Percentiles rank a stretch among this genome's conserved stretches.
Conservation (phyloP, 1,140 invertebrate species). For the Danaus melanippus region DNA sequence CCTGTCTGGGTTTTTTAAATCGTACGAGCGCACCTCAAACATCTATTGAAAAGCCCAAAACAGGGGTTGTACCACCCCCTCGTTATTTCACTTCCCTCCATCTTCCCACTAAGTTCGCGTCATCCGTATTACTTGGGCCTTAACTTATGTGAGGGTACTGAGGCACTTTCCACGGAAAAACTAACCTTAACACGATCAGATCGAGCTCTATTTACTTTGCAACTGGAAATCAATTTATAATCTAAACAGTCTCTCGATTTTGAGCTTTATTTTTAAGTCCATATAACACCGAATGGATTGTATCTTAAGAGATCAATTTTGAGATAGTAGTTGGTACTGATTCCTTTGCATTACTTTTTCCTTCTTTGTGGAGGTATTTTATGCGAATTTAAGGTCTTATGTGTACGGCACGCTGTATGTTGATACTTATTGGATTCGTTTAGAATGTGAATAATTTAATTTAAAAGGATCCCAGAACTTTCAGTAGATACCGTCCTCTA, state of each 20-base stretch:
- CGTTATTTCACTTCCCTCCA: slow-evolving; percentile 57
- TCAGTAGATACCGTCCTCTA: neutral
- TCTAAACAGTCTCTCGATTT: slow-evolving; percentile 24
- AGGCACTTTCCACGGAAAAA: slow-evolving; percentile 21
- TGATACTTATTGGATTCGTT: slow-evolving; percentile 27
- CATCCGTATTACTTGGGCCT: slow-evolving; percentile 69
- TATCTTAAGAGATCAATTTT: slow-evolving; percentile 53
- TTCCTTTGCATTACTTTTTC: slow-evolving; percentile 71
- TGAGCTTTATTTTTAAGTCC: slow-evolving; percentile 18
- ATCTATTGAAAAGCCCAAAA: slow-evolving; percentile 70
- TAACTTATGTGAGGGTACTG: slow-evolving; percentile 63
- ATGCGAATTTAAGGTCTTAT: slow-evolving; percentile 66
- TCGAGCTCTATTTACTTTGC: slow-evolving; percentile 27
- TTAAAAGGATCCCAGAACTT: slow-evolving; percentile 7
- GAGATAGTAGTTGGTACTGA: slow-evolving; percentile 68
- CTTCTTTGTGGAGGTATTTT: slow-evolving; percentile 68
- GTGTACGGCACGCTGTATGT: slow-evolving; percentile 42
- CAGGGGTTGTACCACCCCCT: slow-evolving; percentile 50
- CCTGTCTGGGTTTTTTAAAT: slow-evolving; percentile 56
- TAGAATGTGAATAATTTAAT: slow-evolving; percentile 30
- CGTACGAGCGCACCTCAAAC: slow-evolving; percentile 58
- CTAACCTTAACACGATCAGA: slow-evolving; percentile 5
- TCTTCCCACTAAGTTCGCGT: slow-evolving; percentile 69
- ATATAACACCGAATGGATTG: slow-evolving; percentile 21
- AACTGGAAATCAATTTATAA: slow-evolving; percentile 61